Evolutionary conservation across 2,888 invertebrate genomes (phyloP).

Genomic region (Colostygia pectinataria): DNA sequence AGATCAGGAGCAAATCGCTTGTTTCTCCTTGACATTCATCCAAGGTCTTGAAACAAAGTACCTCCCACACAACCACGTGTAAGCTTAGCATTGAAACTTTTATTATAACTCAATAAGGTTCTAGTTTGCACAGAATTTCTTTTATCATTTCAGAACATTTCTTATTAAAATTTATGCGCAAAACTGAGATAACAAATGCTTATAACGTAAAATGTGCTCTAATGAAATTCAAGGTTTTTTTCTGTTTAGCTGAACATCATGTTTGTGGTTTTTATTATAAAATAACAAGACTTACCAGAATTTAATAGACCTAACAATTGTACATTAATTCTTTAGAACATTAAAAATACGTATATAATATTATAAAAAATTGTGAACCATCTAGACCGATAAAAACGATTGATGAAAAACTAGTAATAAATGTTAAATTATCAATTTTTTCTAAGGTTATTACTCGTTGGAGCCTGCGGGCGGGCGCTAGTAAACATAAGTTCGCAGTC

Average conservation of each 20-base stretch:
- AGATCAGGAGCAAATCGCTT: conserved; percentile 38
- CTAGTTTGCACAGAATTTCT: conserved; percentile 22
- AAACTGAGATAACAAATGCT: conserved; percentile 7
- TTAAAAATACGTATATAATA: no score
- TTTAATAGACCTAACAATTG: no score
- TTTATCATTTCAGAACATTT: no score
- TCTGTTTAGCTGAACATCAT: neutral
- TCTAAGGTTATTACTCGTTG: no score
- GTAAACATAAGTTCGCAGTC: conserved; percentile 1
- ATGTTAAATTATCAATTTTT: no score
- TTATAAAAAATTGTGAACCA: no score
- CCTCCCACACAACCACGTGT: conserved; percentile 47
- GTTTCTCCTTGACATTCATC: conserved; percentile 68
- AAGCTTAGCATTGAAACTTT: conserved; percentile 42
- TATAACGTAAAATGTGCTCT: conserved; percentile 1
- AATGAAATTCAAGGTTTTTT: conserved; percentile 3
- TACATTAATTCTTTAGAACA: no score
- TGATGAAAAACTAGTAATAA: no score
- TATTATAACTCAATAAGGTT: conserved; percentile 35
- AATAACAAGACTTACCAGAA: no score
- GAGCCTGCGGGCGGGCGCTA: neutral
- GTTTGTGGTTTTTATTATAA: neutral
- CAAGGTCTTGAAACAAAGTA: conserved; percentile 63
- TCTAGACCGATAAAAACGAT: no score
- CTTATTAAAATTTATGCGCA: conserved; percentile 29